Conservation (phyloP, 2,888 invertebrate species). For the Drepana falcataria region DNA sequence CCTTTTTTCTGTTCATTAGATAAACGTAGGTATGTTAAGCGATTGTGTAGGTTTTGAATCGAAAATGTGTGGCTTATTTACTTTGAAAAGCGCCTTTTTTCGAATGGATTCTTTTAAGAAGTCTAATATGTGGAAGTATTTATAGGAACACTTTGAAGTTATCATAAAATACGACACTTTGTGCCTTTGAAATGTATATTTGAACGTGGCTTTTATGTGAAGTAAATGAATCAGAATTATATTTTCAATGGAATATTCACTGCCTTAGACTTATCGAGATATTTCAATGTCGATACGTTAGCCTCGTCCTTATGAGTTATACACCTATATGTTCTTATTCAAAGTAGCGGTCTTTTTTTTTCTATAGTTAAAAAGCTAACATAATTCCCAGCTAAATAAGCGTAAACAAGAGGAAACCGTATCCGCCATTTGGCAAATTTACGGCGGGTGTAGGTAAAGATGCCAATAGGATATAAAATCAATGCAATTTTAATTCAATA, state of each 20-base stretch:
- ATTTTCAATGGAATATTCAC: conserved; percentile 2
- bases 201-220: conserved; percentile 24
- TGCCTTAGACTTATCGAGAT: too few species aligned
- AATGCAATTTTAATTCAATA: too few species aligned
- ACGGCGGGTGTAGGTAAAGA: too few species aligned
- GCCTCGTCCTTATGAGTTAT: too few species aligned
- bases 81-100: conserved; percentile 23
- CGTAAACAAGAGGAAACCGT: too few species aligned
- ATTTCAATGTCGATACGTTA: too few species aligned
- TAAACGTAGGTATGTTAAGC: conserved; percentile 38
- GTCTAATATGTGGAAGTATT: conserved; percentile 25
- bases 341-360: too few species aligned
- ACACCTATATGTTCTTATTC: too few species aligned
- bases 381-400: too few species aligned
- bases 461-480: too few species aligned
- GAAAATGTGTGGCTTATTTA: conserved; percentile 39
- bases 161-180: conserved; percentile 32
- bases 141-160: conserved; percentile 38
- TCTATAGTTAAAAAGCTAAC: too few species aligned
- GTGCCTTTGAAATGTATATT: conserved; percentile 45
- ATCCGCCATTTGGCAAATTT: too few species aligned
- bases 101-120: conserved; percentile 23
- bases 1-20: conserved; percentile 32
- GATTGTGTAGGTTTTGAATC: conserved; percentile 31
- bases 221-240: conserved; percentile 19